A percentile compares a stretch with the other conserved stretches of the same genome.
Conservation (phyloP, 2,113 vertebrate species). For the Serilophus lunatus region DNA sequence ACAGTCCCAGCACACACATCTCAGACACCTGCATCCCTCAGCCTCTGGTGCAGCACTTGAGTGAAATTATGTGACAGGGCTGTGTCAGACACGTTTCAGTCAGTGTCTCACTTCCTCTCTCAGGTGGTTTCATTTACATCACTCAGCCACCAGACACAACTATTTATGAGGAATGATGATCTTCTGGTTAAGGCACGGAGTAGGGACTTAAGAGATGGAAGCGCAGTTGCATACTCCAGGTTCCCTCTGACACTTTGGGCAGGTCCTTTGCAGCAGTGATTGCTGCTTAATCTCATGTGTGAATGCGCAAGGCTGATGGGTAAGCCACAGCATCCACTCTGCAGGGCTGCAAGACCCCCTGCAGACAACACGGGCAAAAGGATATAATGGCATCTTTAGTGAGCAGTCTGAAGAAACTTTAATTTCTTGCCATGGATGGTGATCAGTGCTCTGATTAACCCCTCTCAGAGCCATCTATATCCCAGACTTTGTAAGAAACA, state of each 20-base stretch:
- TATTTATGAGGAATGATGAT: neutral
- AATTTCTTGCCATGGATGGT: neutral
- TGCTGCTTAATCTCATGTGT: neutral
- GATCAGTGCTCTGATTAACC: neutral
- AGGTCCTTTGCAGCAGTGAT: neutral
- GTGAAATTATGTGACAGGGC: neutral
- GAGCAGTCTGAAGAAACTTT: neutral
- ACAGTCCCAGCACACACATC: neutral
- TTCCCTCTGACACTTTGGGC: neutral
- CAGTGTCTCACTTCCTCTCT: neutral
- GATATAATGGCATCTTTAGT: neutral
- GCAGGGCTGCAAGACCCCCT: neutral
- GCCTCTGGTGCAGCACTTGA: too few species aligned
- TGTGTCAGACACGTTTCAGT: neutral
- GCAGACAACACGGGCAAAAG: neutral
- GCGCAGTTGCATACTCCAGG: rapidly evolving
- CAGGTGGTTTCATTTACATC: rapidly evolving
- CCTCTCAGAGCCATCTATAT: neutral
- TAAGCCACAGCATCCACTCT: neutral
- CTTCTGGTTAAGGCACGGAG: neutral
- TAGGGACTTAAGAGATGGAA: neutral
- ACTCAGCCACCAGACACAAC: neutral
- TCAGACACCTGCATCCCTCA: neutral
- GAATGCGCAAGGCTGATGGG: neutral
- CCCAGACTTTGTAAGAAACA: neutral